Evolutionary conservation across 1,140 invertebrate genomes (phyloP), one percentile per base, ranked within the genome.

Genomic region (Meteorus sp.): DNA sequence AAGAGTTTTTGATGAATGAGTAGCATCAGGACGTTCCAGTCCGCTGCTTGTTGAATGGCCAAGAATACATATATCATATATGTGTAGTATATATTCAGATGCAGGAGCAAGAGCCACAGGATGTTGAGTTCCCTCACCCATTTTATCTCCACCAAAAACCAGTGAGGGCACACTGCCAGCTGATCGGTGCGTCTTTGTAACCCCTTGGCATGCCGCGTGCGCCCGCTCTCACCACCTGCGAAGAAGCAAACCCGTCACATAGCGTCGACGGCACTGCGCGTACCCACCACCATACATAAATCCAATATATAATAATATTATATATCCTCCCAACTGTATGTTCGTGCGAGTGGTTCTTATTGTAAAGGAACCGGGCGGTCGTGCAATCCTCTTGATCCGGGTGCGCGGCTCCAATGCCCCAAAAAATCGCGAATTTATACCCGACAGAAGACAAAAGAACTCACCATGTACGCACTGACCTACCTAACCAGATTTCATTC

Each of bases 211-310:
- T 27, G 27, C 23, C 22, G 52, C 52, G 52, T 41, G 31, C 41
- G 44, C 37, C 56, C 45, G 56, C 47, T 29, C 35, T 17, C 56
- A 58, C 47, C 56, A 58, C 56, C 56, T 58, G 56, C 56, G 35
- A 58, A 58, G 55, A 51, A 39, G 11, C 19, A 31, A 58, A 51
- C 33, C 22, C 47, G 47, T 35, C 22, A 19, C 9, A n/a, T 15
- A 8, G 17, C 35, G 15, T 13, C 35, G 15, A 9, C 13, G 15
- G 4, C 35, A 39, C 35, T 13, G 15, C n/a, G 4, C 5, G 4
- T 13, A 39, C 35, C n/a, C 15, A 39, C 17, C 41, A 39, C 35
- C 35, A 39, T 5, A n/a, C 17, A 15, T 11, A 39, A 39, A 39
- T n/a, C n/a, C n/a, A n/a, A n/a, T n/a, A n/a, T n/a, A n/a, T n/a